Evolutionary conservation across 2,797 vertebrate genomes (phyloP).

Genomic region (Epinephelus malabaricus): DNA sequence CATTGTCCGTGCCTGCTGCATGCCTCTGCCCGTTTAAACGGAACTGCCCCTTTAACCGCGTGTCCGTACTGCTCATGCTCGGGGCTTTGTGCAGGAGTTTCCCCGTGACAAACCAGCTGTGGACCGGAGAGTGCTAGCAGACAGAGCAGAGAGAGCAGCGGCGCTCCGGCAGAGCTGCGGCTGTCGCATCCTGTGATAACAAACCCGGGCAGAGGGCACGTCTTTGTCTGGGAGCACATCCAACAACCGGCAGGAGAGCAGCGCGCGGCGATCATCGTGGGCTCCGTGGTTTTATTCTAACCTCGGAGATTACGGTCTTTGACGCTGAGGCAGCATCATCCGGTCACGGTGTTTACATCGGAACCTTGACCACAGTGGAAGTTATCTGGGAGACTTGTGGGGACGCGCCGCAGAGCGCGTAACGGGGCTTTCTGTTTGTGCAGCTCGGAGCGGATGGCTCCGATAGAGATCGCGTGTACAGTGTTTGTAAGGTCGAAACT

Average conservation of each 20-base stretch:
- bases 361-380: slow-evolving; percentile 43
- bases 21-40: slow-evolving; percentile 20
- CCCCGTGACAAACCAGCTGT: slow-evolving; percentile 61
- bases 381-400: slow-evolving; percentile 42
- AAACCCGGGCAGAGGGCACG: slow-evolving; percentile 26
- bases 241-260: background rate
- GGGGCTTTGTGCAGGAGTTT: slow-evolving; percentile 65
- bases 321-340: slow-evolving; percentile 14
- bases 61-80: slow-evolving; percentile 72
- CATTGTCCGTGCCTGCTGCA: slow-evolving; percentile 1
- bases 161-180: slow-evolving; percentile 34
- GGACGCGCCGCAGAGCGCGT: slow-evolving; percentile 21
- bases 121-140: slow-evolving; percentile 30
- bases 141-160: slow-evolving; percentile 8
- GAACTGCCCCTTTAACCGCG: slow-evolving; percentile 75
- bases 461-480: background rate
- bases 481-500: background rate
- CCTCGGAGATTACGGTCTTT: slow-evolving; percentile 32
- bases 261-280: background rate
- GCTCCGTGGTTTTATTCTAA: background rate
- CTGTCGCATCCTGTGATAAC: slow-evolving; percentile 48
- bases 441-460: background rate
- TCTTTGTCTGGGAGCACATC: slow-evolving; percentile 49
- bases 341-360: slow-evolving; percentile 55
- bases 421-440: background rate